Conservation (phyloP, 2,797 vertebrate species). For the Acanthis flammea region DNA sequence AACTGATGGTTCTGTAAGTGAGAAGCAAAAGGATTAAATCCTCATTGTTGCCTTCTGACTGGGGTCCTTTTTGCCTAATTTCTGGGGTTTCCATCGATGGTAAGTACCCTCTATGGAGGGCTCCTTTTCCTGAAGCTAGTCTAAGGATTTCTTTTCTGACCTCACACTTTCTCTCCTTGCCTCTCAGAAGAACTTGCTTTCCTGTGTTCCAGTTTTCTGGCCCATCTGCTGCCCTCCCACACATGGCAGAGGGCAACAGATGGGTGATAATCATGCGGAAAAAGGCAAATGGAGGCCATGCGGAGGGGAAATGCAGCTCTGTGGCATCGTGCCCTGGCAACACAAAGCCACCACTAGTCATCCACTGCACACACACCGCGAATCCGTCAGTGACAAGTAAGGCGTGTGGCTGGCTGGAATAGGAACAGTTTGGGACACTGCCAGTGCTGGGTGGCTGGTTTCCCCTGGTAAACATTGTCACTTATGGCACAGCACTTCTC, state of each 20-base stretch:
- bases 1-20: not conserved
- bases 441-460: not conserved
- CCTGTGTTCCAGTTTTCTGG: slow-evolving; percentile 62
- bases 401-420: slow-evolving; percentile 35
- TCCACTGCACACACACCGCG: not conserved
- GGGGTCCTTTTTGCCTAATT: not conserved
- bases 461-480: slow-evolving; percentile 32
- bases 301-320: slow-evolving; percentile 60
- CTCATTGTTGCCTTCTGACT: not conserved
- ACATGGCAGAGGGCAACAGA: slow-evolving; percentile 70
- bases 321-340: slow-evolving; percentile 62
- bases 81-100: not conserved
- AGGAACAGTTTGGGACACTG: not conserved
- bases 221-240: slow-evolving; percentile 70
- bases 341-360: slow-evolving; percentile 64
- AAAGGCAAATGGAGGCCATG: slow-evolving; percentile 70
- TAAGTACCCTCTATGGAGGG: not conserved
- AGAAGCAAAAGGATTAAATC: not conserved
- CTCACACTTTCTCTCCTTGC: slow-evolving; percentile 32
- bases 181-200: slow-evolving; percentile 35
- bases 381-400: slow-evolving; percentile 52
- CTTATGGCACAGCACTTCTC: not conserved
- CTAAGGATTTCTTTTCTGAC: slow-evolving; percentile 11
- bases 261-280: slow-evolving; percentile 69
- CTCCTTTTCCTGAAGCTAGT: not conserved